Conservation (phyloP, 1,140 invertebrate species). For the Archegozetes longisetosus region DNA sequence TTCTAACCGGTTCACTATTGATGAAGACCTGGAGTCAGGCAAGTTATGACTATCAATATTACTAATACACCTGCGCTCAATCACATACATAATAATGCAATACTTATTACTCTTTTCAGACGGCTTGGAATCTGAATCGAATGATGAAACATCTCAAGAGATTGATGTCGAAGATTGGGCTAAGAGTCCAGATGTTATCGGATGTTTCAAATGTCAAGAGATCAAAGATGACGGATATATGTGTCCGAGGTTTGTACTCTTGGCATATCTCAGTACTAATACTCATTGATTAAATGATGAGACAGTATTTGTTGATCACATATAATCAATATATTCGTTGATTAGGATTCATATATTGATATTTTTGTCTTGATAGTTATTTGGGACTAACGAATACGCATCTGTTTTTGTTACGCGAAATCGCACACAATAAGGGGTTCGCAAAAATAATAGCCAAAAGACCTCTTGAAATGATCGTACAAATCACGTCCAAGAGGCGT, state of each 20-base stretch:
- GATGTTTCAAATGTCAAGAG: conserved; percentile 77
- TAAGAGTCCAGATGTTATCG: conserved; percentile 63
- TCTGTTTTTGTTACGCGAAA: conserved; percentile 67
- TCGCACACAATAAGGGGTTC: conserved; percentile 49
- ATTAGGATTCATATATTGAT: too few species aligned
- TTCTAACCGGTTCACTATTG: conserved; percentile 81
- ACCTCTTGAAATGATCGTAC: conserved; percentile 72
- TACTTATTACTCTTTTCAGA: not conserved
- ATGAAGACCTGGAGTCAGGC: conserved; percentile 62
- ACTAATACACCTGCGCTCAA: not conserved
- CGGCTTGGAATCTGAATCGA: conserved; percentile 30
- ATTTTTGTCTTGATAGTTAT: too few species aligned
- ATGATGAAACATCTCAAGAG: conserved; percentile 39
- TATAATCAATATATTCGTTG: too few species aligned
- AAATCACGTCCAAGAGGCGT: conserved; percentile 86
- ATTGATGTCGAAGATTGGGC: conserved; percentile 53
- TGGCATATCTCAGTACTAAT: not conserved
- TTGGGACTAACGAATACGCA: conserved; percentile 74
- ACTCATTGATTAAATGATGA: not conserved
- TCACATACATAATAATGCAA: not conserved
- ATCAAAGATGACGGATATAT: conserved; percentile 69
- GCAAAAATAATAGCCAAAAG: conserved; percentile 68
- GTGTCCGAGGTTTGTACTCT: conserved; percentile 49
- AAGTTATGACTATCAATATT: too few species aligned
- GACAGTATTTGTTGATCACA: not conserved